These are phyloP conservation scores for Leucozona laternaria DNA, from an alignment of 2,888 invertebrate species.

Conservation along the genomic window DNA sequence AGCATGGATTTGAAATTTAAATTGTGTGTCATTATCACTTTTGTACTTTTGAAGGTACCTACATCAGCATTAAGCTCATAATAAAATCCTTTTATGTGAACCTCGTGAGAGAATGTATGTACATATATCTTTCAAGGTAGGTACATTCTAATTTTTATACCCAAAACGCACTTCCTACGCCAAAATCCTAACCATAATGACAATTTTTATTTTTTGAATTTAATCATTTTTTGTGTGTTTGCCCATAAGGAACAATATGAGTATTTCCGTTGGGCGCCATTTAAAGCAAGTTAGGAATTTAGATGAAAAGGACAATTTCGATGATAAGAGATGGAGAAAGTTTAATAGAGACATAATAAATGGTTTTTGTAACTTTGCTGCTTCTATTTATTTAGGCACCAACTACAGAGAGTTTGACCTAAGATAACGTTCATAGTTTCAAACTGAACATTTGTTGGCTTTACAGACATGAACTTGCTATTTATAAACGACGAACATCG, in stretches of 20 bases:
- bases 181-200: not conserved
- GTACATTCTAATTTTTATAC: too few species aligned
- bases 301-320: not conserved
- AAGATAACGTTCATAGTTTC: too few species aligned
- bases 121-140: not conserved
- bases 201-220: not conserved
- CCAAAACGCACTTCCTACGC: not conserved
- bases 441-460: too few species aligned
- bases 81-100: slow-evolving; percentile 14
- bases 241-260: not conserved
- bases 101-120: slow-evolving; percentile 22
- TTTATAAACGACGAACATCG: too few species aligned
- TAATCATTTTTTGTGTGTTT: not conserved
- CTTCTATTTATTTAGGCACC: too few species aligned
- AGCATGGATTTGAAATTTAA: slow-evolving; percentile 7
- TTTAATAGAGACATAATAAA: too few species aligned
- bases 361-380: too few species aligned
- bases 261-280: not conserved
- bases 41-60: not conserved
- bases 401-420: too few species aligned
- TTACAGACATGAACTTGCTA: too few species aligned
- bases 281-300: not conserved
- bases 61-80: not conserved
- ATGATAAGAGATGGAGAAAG: not conserved
- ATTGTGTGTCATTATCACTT: slow-evolving; percentile 31